phyloP scores from a whole-genome alignment of 2,888 invertebrate genomes.

The Rhamphomyia laevipes region DNA sequence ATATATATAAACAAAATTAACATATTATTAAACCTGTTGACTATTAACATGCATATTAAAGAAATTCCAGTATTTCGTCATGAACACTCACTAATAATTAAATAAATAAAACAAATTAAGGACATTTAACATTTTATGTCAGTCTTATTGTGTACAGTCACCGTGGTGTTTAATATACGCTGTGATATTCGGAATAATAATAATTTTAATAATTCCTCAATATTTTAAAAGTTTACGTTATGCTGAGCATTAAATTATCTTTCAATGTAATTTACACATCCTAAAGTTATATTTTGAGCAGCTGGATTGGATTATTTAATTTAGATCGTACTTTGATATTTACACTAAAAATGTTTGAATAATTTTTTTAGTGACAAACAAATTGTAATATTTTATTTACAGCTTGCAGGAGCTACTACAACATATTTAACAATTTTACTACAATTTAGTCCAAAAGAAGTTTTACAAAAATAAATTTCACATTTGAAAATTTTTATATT shows the following conservation, averaged over 20 bases:
- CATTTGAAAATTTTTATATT: no score
- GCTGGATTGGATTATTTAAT: constrained; percentile 35
- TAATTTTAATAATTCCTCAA: constrained; percentile 1
- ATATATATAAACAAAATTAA: no score
- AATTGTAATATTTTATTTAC: constrained; percentile 3
- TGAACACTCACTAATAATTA: no score
- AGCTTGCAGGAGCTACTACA: constrained; percentile 37
- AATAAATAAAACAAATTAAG: no score
- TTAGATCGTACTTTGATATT: constrained; percentile 36
- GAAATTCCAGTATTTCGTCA: no score
- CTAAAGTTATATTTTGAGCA: constrained; percentile 32
- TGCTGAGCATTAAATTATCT: constrained; percentile 30
- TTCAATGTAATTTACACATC: constrained; percentile 31
- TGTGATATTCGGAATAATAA: no score
- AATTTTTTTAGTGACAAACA: background rate
- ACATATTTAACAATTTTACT: constrained; percentile 37
- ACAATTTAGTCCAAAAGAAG: constrained; percentile 25
- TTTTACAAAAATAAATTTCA: no score
- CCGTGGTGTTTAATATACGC: no score
- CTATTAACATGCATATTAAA: no score
- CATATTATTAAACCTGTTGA: no score
- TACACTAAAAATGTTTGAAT: constrained; percentile 25
- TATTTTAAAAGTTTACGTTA: constrained; percentile 27
- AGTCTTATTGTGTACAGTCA: no score
- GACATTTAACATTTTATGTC: no score